These are phyloP conservation scores for Vidua macroura DNA, from an alignment of 2,113 vertebrate genomes.

Conservation along the genomic window DNA sequence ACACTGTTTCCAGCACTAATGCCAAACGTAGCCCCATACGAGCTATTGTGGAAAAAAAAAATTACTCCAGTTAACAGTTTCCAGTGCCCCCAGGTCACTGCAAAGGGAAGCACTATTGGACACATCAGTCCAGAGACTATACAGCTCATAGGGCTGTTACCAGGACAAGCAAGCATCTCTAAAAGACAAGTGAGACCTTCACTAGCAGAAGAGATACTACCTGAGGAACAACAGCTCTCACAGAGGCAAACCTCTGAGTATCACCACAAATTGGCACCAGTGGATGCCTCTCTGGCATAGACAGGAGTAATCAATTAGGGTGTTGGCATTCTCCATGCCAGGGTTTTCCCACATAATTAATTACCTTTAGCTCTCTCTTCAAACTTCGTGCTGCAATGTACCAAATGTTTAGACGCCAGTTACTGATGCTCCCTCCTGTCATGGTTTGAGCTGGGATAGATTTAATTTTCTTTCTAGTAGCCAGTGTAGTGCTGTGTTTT, in stretches of 20 bases:
- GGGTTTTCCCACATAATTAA: not conserved
- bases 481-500: not conserved
- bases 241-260: not conserved
- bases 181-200: not conserved
- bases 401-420: not conserved
- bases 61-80: not conserved
- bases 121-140: not conserved
- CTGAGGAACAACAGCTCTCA: not conserved
- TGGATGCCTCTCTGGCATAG: not conserved
- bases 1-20: not conserved
- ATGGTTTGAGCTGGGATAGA: not conserved
- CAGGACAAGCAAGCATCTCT: not conserved
- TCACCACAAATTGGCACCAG: not conserved
- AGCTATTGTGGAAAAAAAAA: not conserved
- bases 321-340: not conserved
- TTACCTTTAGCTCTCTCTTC: not conserved
- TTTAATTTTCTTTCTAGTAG: not conserved
- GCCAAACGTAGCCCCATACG: fast-evolving
- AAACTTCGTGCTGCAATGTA: not conserved
- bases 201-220: not conserved
- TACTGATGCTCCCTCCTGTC: not conserved
- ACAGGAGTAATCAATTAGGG: not conserved
- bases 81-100: not conserved
- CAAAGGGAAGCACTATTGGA: not conserved
- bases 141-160: not conserved